A percentile compares a stretch with the other conserved stretches of the same genome.
phyloP scores from a whole-genome alignment of 2,113 vertebrate genomes.

The Pithys albifrons region DNA sequence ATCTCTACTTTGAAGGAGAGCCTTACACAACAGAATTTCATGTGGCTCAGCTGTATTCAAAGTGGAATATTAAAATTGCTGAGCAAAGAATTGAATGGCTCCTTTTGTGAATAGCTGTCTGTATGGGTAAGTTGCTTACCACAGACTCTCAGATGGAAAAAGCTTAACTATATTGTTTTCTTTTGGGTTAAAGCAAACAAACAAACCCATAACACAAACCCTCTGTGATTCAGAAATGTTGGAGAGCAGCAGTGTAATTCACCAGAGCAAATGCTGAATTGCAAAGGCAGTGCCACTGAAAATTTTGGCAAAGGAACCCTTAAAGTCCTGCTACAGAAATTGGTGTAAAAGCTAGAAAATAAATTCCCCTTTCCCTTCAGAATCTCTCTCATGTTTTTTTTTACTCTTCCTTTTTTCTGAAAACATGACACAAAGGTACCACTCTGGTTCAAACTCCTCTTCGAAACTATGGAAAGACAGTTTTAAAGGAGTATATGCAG shows the following conservation, averaged over 20 bases:
- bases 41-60: slow-evolving; percentile 35
- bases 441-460: background rate
- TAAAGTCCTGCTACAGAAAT: background rate
- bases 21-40: slow-evolving; percentile 47
- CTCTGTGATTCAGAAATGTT: background rate
- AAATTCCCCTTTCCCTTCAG: background rate
- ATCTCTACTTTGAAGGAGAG: slow-evolving; percentile 23
- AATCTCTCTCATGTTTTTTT: background rate
- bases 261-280: background rate
- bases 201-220: slow-evolving; percentile 6
- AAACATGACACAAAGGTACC: background rate
- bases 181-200: slow-evolving; percentile 36
- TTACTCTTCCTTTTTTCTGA: background rate
- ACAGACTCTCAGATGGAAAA: background rate
- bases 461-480: background rate
- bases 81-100: slow-evolving; percentile 29
- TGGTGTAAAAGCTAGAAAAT: background rate
- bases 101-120: background rate
- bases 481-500: background rate
- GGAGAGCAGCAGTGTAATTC: background rate
- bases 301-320: background rate
- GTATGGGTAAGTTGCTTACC: slow-evolving; percentile 4
- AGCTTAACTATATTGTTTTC: background rate
- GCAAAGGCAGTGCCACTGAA: background rate
- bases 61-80: slow-evolving; percentile 35